Evolutionary conservation across 2,888 invertebrate genomes (phyloP).

Genomic region (Mesorhabditis spiculigera): DNA sequence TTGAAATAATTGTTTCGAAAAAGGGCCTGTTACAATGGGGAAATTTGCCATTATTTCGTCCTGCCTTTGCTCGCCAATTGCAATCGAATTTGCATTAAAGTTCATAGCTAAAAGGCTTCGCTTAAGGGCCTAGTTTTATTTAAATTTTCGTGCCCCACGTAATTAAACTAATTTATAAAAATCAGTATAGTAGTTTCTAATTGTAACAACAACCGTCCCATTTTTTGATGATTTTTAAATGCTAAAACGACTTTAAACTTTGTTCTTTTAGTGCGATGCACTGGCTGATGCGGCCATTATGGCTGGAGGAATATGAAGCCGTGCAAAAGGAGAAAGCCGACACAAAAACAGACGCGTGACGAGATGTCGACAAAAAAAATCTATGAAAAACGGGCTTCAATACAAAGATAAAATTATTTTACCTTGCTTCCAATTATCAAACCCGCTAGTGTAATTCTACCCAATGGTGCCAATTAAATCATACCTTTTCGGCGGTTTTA

Average conservation of each 20-base stretch:
- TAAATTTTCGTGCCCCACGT: neutral
- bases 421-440: too few species aligned
- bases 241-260: too few species aligned
- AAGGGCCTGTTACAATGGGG: too few species aligned
- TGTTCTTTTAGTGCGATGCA: neutral
- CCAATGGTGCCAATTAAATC: too few species aligned
- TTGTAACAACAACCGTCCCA: neutral
- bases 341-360: too few species aligned
- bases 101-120: neutral
- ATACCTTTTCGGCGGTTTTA: too few species aligned
- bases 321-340: neutral
- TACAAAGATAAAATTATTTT: too few species aligned
- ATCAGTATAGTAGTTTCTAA: neutral
- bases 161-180: neutral
- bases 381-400: too few species aligned
- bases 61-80: neutral
- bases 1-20: too few species aligned
- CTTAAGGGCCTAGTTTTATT: too few species aligned
- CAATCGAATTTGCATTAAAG: conserved; percentile 1
- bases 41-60: neutral
- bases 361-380: too few species aligned
- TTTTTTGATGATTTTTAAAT: neutral
- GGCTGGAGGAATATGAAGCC: neutral
- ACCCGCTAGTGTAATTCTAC: too few species aligned
- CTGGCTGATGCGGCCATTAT: neutral